These are phyloP conservation scores for Epinotia demarniana DNA, from an alignment of 2,888 invertebrate species.

Conservation along the genomic window DNA sequence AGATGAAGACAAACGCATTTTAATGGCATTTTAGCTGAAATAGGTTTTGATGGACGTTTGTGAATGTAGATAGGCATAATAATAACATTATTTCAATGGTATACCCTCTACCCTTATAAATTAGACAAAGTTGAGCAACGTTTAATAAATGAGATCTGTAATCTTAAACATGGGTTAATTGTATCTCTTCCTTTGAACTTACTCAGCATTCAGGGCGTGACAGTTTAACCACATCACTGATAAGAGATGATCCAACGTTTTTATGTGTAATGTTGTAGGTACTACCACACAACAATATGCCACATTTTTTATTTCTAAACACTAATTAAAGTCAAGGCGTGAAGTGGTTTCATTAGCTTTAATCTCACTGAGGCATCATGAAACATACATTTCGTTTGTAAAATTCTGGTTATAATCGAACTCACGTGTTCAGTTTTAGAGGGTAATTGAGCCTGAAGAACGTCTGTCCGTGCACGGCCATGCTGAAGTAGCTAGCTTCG, in stretches of 20 bases:
- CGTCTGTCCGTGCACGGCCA: constrained; percentile 92
- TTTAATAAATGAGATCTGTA: constrained; percentile 16
- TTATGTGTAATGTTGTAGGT: not conserved
- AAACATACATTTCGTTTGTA: constrained; percentile 17
- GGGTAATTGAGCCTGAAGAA: constrained; percentile 88
- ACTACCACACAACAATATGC: constrained; percentile 3
- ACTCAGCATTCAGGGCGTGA: constrained; percentile 3
- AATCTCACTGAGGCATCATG: constrained; percentile 29
- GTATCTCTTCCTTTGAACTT: constrained; percentile 26
- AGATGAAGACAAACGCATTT: too few species aligned
- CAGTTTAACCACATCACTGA: constrained; percentile 7
- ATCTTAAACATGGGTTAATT: constrained; percentile 7
- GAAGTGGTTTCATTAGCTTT: constrained; percentile 10
- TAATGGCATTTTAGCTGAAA: too few species aligned
- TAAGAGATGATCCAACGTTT: not conserved
- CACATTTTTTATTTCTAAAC: constrained; percentile 21
- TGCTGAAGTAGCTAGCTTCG: constrained; percentile 92
- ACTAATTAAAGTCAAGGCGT: constrained; percentile 7
- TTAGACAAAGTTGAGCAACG: constrained; percentile 7
- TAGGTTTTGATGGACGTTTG: not conserved
- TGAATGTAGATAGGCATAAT: not conserved
- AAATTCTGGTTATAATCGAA: constrained; percentile 44
- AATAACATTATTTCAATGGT: not conserved
- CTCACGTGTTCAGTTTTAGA: constrained; percentile 78
- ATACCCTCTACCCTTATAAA: not conserved